phyloP scores from a whole-genome alignment of 37 sponge, comb jelly and placozoan genomes.

The Diacarnus erythraeanus region DNA sequence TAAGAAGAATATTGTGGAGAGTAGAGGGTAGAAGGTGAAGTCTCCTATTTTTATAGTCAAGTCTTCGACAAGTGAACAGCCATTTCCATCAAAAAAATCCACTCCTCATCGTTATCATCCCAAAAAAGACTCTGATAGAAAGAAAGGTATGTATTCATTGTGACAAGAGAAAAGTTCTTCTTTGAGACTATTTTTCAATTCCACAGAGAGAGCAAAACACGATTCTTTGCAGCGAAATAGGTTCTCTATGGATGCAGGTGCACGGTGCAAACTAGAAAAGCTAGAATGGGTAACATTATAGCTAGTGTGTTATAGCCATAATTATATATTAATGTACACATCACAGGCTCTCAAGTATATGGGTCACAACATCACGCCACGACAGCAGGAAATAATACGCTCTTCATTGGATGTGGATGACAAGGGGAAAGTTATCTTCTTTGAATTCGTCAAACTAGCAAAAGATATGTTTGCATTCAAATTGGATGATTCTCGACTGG shows the following conservation, averaged over 20 bases:
- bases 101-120: slow-evolving; percentile 8
- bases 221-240: slow-evolving; percentile 47
- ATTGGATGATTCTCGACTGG: slow-evolving; percentile 45
- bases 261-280: slow-evolving; percentile 50
- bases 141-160: neutral
- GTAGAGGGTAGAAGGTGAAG: too few relatives aligned
- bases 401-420: slow-evolving; percentile 48
- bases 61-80: neutral
- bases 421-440: slow-evolving; percentile 60
- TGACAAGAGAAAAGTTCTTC: neutral
- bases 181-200: neutral
- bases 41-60: too few relatives aligned
- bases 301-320: neutral
- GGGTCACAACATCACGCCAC: slow-evolving; percentile 30
- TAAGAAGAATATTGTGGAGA: neutral
- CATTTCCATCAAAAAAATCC: neutral
- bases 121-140: slow-evolving; percentile 23
- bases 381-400: slow-evolving; percentile 44
- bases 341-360: slow-evolving; percentile 70
- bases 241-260: slow-evolving; percentile 64
- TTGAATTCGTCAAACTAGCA: slow-evolving; percentile 59
- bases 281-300: slow-evolving; percentile 52
- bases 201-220: neutral
- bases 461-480: slow-evolving; percentile 74
- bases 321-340: neutral